phyloP scores from a whole-genome alignment of 2,113 vertebrate genomes.

The Australoheros scitulus region DNA sequence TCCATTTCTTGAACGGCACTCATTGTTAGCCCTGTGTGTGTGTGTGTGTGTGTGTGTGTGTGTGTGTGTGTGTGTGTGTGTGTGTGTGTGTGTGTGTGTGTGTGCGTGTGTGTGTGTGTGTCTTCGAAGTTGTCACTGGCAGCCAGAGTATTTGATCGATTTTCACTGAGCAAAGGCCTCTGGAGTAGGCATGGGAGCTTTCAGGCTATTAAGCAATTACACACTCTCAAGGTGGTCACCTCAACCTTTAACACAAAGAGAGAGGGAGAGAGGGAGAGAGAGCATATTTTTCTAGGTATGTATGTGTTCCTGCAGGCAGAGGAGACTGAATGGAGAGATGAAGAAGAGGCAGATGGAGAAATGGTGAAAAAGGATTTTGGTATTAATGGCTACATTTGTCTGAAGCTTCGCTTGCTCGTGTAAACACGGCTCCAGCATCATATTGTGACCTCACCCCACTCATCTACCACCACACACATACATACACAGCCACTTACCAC shows the following conservation, averaged over 20 bases:
- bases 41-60: too few species aligned
- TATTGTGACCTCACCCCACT: constrained; percentile 50
- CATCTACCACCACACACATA: constrained; percentile 11
- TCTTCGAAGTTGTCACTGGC: constrained; percentile 45
- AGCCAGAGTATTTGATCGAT: constrained; percentile 63
- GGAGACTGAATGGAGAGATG: constrained; percentile 25
- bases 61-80: too few species aligned
- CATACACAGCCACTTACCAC: constrained; percentile 51
- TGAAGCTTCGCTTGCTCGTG: constrained; percentile 52
- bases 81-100: too few species aligned
- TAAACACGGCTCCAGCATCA: constrained; percentile 71
- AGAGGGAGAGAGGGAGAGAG: background rate
- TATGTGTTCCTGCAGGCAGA: constrained; percentile 25
- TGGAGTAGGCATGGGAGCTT: constrained; percentile 57
- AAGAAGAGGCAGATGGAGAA: constrained; percentile 32
- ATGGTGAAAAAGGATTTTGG: constrained; percentile 34
- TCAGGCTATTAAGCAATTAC: constrained; percentile 76
- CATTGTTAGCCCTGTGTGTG: too few species aligned
- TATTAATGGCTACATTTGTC: constrained; percentile 78
- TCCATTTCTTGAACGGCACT: too few species aligned
- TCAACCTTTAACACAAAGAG: constrained; percentile 38
- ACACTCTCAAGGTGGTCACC: constrained; percentile 66
- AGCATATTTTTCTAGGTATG: constrained; percentile 14
- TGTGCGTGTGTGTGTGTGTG: too few species aligned
- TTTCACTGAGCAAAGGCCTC: constrained; percentile 54